phyloP scores from a whole-genome alignment of 1,140 invertebrate species.

The Drosophila quadrilineata region DNA sequence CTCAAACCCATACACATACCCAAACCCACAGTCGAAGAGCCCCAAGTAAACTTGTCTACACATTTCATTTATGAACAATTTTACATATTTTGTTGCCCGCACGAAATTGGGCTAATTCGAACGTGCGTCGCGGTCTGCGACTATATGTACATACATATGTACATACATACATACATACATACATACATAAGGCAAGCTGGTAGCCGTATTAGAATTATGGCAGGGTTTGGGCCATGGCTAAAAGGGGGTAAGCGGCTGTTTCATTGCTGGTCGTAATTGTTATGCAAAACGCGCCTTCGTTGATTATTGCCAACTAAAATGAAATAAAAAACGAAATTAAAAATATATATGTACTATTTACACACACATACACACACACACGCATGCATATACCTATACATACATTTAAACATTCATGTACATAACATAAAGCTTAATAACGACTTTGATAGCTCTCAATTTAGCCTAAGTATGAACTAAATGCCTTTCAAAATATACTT shows the following conservation, averaged over 20 bases:
- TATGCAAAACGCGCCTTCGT: constrained; percentile 58
- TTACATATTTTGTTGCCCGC: constrained; percentile 68
- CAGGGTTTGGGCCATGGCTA: constrained; percentile 19
- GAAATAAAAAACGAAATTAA: constrained; percentile 76
- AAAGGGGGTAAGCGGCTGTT: constrained; percentile 9
- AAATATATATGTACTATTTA: constrained; percentile 48
- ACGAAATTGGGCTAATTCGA: constrained; percentile 78
- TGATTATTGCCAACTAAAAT: constrained; percentile 80
- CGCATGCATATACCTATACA: constrained; percentile 15
- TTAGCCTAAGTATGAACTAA: constrained; percentile 45
- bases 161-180: constrained; percentile 1
- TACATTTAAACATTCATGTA: not conserved
- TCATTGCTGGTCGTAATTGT: constrained; percentile 60
- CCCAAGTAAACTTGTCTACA: constrained; percentile 44
- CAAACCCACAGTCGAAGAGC: not conserved
- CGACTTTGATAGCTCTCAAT: constrained; percentile 31
- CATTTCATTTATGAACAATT: constrained; percentile 75
- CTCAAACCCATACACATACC: constrained; percentile 12
- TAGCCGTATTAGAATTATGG: constrained; percentile 75
- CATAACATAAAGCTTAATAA: constrained; percentile 7
- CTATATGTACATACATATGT: constrained; percentile 3
- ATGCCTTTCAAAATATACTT: constrained; percentile 46
- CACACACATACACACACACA: constrained; percentile 3
- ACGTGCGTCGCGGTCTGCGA: constrained; percentile 56
- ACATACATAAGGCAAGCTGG: constrained; percentile 26